These are phyloP conservation scores for Chiropotes sagulatus DNA, from an alignment of 2,797 vertebrate species.

Conservation along the genomic window DNA sequence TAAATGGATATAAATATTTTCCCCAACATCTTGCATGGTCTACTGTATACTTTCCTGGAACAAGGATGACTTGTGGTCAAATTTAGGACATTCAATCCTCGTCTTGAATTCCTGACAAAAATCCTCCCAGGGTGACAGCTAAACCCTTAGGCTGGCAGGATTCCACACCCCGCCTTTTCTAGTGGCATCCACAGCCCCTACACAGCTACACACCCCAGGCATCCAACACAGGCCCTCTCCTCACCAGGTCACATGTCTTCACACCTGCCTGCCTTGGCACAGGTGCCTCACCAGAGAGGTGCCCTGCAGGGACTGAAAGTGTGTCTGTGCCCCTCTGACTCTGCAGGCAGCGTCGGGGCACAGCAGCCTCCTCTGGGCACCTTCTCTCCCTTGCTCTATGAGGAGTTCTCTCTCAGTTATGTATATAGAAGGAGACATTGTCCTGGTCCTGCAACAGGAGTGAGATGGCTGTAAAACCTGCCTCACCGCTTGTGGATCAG, in stretches of 20 bases:
- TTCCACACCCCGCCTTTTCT: not conserved
- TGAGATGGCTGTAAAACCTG: not conserved
- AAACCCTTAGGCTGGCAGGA: conserved; percentile 10
- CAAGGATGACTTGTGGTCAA: conserved; percentile 44
- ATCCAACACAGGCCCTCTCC: not conserved
- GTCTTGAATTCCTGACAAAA: conserved; percentile 60
- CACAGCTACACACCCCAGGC: not conserved
- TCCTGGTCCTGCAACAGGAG: not conserved
- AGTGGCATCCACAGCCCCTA: not conserved
- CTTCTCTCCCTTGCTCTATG: not conserved
- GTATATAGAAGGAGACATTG: not conserved
- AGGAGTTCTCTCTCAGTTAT: not conserved
- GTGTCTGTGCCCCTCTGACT: conserved; percentile 17
- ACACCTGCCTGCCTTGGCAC: conserved; percentile 52
- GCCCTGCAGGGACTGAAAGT: not conserved
- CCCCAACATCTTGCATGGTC: not conserved
- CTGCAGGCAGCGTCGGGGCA: not conserved
- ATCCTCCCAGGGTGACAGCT: conserved; percentile 17
- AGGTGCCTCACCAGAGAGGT: not conserved
- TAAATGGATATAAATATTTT: not conserved
- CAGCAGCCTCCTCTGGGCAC: not conserved
- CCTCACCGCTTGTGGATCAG: not conserved
- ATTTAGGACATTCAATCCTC: conserved; percentile 48
- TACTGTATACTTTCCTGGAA: conserved; percentile 24
- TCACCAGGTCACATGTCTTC: not conserved